These are phyloP conservation scores for Ophioderma brevispina DNA, from an alignment of 35 echinoderm and acorn worm species.

Conservation along the genomic window DNA sequence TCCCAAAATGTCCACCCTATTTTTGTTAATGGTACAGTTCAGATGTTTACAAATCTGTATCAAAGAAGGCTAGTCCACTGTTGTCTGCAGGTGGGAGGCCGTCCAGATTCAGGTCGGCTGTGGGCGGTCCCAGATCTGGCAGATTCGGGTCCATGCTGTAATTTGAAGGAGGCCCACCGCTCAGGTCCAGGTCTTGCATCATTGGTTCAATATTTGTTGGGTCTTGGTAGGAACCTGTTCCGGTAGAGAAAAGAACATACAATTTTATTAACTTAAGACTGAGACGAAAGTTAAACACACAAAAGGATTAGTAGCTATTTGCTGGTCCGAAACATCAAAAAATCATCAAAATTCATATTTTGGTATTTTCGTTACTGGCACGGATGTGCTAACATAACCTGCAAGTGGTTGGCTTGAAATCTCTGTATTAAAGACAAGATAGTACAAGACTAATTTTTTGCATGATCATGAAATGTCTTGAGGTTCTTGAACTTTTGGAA, in stretches of 20 bases:
- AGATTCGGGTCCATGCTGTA: slow-evolving; percentile 79
- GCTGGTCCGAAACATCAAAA: too few relatives aligned
- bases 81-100: slow-evolving; percentile 77
- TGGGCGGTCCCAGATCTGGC: slow-evolving; percentile 70
- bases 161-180: slow-evolving; percentile 52
- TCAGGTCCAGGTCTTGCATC: slow-evolving; percentile 95
- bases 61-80: slow-evolving; percentile 92
- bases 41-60: slow-evolving; percentile 77
- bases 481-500: too few relatives aligned
- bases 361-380: too few relatives aligned
- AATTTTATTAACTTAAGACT: too few relatives aligned
- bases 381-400: too few relatives aligned
- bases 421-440: too few relatives aligned
- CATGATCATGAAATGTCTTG: too few relatives aligned
- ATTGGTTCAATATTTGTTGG: slow-evolving; percentile 90
- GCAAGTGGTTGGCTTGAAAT: too few relatives aligned
- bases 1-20: neutral
- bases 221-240: slow-evolving; percentile 67
- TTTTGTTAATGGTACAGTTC: neutral
- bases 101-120: slow-evolving; percentile 75
- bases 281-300: too few relatives aligned
- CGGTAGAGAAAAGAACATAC: neutral
- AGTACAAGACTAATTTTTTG: too few relatives aligned
- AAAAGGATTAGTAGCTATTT: too few relatives aligned
- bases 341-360: too few relatives aligned